A percentile compares a stretch with the other conserved stretches of the same genome.
Conservation (phyloP, 2,113 vertebrate species). For the Anolis sagrei region DNA sequence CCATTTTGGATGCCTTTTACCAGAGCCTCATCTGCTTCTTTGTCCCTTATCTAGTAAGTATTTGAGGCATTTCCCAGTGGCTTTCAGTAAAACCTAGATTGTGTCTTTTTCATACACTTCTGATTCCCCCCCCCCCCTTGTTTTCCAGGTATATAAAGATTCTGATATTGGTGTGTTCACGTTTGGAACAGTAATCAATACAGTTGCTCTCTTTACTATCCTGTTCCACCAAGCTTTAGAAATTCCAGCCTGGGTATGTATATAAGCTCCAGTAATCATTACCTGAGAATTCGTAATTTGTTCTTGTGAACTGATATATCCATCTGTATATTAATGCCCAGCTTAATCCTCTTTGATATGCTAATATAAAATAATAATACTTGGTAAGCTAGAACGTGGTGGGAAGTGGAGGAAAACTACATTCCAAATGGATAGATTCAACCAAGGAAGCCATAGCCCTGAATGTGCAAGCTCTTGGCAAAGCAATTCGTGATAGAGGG, state of each 20-base stretch:
- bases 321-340: not conserved
- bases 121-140: slow-evolving; percentile 9
- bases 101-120: not conserved
- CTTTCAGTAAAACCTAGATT: not conserved
- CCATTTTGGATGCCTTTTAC: slow-evolving; percentile 91
- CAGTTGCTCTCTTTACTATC: slow-evolving; percentile 87
- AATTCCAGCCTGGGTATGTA: slow-evolving; percentile 92
- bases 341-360: not conserved
- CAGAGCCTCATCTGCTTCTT: slow-evolving; percentile 95
- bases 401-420: too few relatives aligned
- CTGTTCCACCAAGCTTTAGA: slow-evolving; percentile 93
- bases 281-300: not conserved
- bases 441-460: too few relatives aligned
- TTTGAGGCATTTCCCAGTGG: not conserved
- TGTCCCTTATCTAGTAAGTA: slow-evolving; percentile 90
- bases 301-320: too few relatives aligned
- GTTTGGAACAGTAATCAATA: slow-evolving; percentile 92
- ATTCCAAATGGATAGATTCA: too few relatives aligned
- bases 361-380: not conserved
- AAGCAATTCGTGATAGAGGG: too few relatives aligned
- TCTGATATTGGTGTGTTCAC: slow-evolving; percentile 88
- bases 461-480: too few relatives aligned
- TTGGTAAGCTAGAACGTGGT: too few relatives aligned
- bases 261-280: not conserved
- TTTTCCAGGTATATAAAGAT: slow-evolving; percentile 81